Conservation (phyloP, 2,797 vertebrate species). For the Sarcoramphus papa region DNA sequence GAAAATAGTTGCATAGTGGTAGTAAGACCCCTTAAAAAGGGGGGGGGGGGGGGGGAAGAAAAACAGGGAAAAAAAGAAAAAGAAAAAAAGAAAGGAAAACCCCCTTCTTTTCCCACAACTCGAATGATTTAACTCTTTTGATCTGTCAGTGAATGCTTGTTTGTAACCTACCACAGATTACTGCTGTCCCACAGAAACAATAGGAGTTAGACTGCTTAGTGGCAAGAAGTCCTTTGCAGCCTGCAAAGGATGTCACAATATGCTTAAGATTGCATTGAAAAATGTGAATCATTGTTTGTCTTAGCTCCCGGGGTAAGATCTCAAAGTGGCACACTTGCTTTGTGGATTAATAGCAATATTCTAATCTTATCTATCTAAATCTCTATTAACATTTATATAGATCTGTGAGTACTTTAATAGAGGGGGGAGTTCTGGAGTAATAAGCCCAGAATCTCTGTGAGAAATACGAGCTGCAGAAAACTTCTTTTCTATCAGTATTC, state of each 20-base stretch:
- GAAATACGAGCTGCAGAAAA: background rate
- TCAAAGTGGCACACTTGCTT: background rate
- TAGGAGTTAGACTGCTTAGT: background rate
- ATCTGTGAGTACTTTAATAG: background rate
- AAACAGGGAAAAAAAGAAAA: no score
- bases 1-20: background rate
- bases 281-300: background rate
- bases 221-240: background rate
- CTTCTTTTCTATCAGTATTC: background rate
- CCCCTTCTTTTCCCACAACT: background rate
- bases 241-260: background rate
- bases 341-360: background rate
- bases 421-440: background rate
- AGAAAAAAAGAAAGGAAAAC: no score
- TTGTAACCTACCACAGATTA: background rate
- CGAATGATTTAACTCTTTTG: background rate
- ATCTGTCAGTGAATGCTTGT: background rate
- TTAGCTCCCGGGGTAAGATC: background rate
- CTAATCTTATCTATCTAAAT: background rate
- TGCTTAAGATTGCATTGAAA: background rate
- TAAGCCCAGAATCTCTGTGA: background rate
- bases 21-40: background rate
- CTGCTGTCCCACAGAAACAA: background rate
- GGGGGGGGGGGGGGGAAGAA: background rate
- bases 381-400: background rate